Evolutionary conservation across 2,113 vertebrate genomes (phyloP).

Genomic region (Sitta europaea): DNA sequence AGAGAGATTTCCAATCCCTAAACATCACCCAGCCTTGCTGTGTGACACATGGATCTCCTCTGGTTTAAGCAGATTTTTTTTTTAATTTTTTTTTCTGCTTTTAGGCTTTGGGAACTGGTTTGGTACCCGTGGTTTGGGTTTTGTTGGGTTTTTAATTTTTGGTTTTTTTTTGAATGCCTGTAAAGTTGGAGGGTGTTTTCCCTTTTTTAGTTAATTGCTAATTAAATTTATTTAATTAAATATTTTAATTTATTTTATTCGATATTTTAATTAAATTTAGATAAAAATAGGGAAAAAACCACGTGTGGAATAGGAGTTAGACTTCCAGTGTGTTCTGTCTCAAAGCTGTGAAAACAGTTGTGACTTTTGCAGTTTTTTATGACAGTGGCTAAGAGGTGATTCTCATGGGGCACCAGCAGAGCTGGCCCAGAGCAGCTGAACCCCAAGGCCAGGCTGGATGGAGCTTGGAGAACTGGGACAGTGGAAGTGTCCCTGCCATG

Average conservation of each 20-base stretch:
- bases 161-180: not conserved
- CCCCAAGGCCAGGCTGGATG: rapidly evolving
- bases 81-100: not conserved
- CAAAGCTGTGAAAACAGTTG: not conserved
- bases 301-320: not conserved
- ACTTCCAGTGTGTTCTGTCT: not conserved
- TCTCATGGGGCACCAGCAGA: not conserved
- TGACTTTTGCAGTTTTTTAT: not conserved
- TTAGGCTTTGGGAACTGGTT: not conserved
- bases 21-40: not conserved
- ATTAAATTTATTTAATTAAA: too few relatives aligned
- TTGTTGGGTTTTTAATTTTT: not conserved
- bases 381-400: not conserved
- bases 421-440: rapidly evolving
- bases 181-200: rapidly evolving
- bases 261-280: not conserved
- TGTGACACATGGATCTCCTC: not conserved
- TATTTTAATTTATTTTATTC: too few relatives aligned
- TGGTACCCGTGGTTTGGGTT: not conserved
- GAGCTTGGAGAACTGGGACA: not conserved
- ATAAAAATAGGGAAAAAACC: not conserved
- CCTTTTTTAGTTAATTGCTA: too few relatives aligned
- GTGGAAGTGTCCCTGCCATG: not conserved
- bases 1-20: not conserved
- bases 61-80: not conserved